Evolutionary conservation across 2,113 vertebrate species (phyloP).

Genomic region (Struthidea cinerea): DNA sequence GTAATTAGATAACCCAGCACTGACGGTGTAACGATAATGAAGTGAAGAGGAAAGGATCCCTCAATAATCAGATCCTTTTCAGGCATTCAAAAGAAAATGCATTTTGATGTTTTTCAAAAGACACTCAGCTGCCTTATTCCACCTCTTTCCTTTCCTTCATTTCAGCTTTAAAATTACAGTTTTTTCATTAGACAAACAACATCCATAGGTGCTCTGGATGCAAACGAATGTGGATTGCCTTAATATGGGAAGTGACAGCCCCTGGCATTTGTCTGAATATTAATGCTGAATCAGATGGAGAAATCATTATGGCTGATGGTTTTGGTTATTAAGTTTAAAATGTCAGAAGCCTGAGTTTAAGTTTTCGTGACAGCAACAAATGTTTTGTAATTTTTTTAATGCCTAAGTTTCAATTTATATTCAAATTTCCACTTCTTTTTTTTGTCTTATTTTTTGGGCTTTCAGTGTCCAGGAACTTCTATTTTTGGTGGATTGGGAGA

Average conservation of each 20-base stretch:
- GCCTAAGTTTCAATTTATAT: constrained; percentile 39
- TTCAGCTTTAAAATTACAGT: constrained; percentile 14
- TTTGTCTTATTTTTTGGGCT: neutral
- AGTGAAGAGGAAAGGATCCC: constrained; percentile 34
- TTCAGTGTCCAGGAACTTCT: neutral
- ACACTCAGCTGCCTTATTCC: neutral
- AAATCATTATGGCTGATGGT: constrained; percentile 38
- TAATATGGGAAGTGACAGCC: constrained; percentile 51
- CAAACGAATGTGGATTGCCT: constrained; percentile 45
- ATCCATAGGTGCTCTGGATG: constrained; percentile 18
- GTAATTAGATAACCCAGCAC: constrained; percentile 54
- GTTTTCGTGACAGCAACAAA: constrained; percentile 24
- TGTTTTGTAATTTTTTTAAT: constrained; percentile 54
- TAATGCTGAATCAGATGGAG: constrained; percentile 24
- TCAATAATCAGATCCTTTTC: constrained; percentile 28
- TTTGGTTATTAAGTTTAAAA: constrained; percentile 56
- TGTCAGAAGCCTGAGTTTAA: constrained; percentile 26
- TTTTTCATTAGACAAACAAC: constrained; percentile 35
- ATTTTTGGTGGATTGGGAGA: neutral
- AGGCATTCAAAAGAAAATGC: constrained; percentile 25
- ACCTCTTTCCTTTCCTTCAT: constrained; percentile 28
- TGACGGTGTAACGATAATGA: neutral
- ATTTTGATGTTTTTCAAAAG: constrained; percentile 42
- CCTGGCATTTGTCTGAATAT: constrained; percentile 22
- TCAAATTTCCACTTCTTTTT: neutral